A percentile compares a stretch with the other conserved stretches of the same genome.
Conservation (phyloP, 2,797 vertebrate species). For the Diplodus puntazzo region DNA sequence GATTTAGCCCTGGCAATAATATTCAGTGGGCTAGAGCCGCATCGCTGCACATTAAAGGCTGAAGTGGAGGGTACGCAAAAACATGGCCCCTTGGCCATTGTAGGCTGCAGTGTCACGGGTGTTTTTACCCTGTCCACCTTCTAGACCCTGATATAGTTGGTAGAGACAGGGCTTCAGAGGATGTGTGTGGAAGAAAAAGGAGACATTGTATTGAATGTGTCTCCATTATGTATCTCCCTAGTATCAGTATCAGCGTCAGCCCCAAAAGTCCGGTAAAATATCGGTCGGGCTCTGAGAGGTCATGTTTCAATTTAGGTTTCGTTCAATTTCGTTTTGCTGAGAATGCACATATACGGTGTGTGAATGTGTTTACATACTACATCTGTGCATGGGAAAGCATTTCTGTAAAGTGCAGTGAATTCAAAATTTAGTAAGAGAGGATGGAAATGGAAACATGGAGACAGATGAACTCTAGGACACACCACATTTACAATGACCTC, state of each 20-base stretch:
- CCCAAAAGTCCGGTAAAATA: no score
- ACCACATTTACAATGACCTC: slow-evolving; percentile 25
- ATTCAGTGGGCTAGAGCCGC: slow-evolving; percentile 56
- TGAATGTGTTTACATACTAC: no score
- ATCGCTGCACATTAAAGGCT: slow-evolving; percentile 67
- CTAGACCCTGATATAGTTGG: slow-evolving; percentile 26
- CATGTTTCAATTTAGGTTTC: no score
- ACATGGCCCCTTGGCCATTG: slow-evolving; percentile 36
- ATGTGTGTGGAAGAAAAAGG: not conserved
- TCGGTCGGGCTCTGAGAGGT: no score
- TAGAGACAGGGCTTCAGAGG: slow-evolving; percentile 2
- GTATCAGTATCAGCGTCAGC: no score
- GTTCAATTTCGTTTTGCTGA: no score
- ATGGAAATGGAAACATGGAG: no score
- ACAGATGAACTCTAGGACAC: slow-evolving; percentile 1
- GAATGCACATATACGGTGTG: no score
- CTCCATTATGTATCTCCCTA: not conserved
- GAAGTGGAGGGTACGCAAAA: slow-evolving; percentile 55
- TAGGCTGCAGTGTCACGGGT: slow-evolving; percentile 22
- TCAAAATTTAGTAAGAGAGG: no score
- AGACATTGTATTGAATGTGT: not conserved
- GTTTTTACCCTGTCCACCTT: slow-evolving; percentile 40
- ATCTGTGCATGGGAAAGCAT: no score
- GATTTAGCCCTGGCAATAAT: slow-evolving; percentile 58
- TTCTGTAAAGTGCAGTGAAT: no score